Evolutionary conservation across 2,888 invertebrate genomes (phyloP), one percentile per base, ranked within the genome.

Genomic region (Xylota sylvarum): DNA sequence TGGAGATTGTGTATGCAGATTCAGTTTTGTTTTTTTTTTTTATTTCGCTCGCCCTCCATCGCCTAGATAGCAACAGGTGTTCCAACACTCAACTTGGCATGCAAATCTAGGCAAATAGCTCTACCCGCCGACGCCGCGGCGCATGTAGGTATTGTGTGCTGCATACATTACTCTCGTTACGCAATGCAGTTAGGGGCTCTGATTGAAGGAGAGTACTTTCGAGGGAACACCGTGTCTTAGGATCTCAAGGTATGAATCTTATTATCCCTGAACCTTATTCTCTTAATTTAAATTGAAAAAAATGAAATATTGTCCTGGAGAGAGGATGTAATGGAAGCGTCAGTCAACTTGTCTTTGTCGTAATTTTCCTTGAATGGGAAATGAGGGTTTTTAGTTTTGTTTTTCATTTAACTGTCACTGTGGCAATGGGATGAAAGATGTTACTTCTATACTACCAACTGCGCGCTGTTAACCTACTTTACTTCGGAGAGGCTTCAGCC

Each of bases 51-150:
- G 32, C 27, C 14, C 43, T 73, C 50, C 48, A 32, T 14, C 30
- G 67, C 30, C 55, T 43, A 4, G 43, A n/a, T 5, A 19, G 80
- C 85, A 85, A 85, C 85, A 85, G 85, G 85, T 85, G 85, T 60
- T 55, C 43, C 70, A 60, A 76, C 85, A 80, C 76, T 85, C 65
- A 80, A 76, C 65, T 85, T 80, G 80, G 58, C 70, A 85, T 80
- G 85, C 65, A 80, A 80, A 85, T 85, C 79, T 79, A 74, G 69
- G 62, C 14, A 43, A 62, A 82, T 62, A 70, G 62, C 62, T 74
- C 27, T 10, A 58, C 37, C 50, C 65, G n/a, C 30, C n/a, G n/a
- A n/a, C n/a, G n/a, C n/a, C n/a, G n/a, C n/a, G n/a, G 74, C 40
- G 67, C 35, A 37, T 50, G 52, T 76, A 48, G n/a, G n/a, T n/a